These are phyloP conservation scores for Thamnophis elegans DNA, from an alignment of 2,797 vertebrate species.

Conservation along the genomic window DNA sequence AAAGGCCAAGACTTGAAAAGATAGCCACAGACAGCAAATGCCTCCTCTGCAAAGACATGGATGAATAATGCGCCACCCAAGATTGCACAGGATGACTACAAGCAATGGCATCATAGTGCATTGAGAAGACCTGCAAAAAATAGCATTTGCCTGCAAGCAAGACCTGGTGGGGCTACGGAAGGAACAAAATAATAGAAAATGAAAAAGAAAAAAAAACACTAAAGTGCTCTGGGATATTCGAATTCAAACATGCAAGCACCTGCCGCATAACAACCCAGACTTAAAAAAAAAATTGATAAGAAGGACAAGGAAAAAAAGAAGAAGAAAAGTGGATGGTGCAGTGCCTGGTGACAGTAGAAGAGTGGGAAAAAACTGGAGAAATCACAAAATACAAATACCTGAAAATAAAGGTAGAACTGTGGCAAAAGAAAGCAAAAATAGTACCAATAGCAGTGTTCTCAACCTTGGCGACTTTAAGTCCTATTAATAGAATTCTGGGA, in stretches of 20 bases:
- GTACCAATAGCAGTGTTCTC: too few relatives aligned
- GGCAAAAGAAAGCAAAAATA: background rate
- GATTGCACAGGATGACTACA: too few relatives aligned
- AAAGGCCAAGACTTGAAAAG: too few relatives aligned
- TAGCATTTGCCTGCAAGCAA: background rate
- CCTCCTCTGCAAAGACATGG: too few relatives aligned
- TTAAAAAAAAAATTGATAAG: background rate
- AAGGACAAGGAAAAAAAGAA: background rate
- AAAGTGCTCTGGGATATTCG: background rate
- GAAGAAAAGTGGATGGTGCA: background rate
- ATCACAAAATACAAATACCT: background rate
- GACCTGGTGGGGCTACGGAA: background rate
- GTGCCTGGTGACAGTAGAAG: background rate
- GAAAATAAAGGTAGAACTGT: background rate
- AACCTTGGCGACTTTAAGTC: too few relatives aligned
- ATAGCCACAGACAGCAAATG: too few relatives aligned
- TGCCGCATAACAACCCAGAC: background rate
- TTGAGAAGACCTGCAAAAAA: background rate
- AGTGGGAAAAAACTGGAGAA: background rate
- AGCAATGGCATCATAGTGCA: background rate
- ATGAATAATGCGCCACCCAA: too few relatives aligned
- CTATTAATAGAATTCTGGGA: too few relatives aligned
- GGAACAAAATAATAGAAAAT: background rate
- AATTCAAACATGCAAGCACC: background rate
- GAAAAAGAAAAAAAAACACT: background rate